Percentiles rank a stretch among this genome's conserved stretches.
Evolutionary conservation across 2,113 vertebrate genomes (phyloP).

Genomic region (Pelecanus crispus): DNA sequence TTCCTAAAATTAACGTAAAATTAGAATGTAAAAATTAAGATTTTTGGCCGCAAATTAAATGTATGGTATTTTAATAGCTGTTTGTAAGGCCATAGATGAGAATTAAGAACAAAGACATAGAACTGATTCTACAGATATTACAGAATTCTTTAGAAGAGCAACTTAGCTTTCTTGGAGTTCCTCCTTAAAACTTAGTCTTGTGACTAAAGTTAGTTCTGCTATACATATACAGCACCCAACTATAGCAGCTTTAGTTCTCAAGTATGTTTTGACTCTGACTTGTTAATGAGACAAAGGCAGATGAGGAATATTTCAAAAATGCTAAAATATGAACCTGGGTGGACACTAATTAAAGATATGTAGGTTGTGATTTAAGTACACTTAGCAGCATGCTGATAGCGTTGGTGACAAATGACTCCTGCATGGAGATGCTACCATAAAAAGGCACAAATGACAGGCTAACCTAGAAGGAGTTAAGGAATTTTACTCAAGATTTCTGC

Average conservation of each 20-base stretch:
- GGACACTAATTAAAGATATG: background rate
- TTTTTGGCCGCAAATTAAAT: background rate
- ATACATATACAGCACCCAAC: background rate
- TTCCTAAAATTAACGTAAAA: too few relatives aligned
- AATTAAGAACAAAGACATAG: background rate
- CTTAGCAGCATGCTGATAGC: background rate
- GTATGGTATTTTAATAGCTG: background rate
- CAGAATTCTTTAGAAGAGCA: background rate
- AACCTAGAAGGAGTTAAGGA: background rate
- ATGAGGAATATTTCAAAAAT: slow-evolving; percentile 2
- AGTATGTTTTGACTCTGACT: background rate
- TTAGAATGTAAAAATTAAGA: background rate
- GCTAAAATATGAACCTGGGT: background rate
- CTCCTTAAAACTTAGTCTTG: background rate
- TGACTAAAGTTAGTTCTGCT: background rate
- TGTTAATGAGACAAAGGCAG: slow-evolving; percentile 1
- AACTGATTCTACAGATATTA: background rate
- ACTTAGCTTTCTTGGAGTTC: background rate
- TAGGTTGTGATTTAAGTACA: background rate
- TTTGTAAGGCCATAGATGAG: background rate
- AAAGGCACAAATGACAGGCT: background rate
- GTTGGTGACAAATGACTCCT: background rate
- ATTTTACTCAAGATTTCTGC: background rate
- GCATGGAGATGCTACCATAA: background rate
- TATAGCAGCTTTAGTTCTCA: background rate